A percentile compares a stretch with the other conserved stretches of the same genome.
phyloP scores from a whole-genome alignment of 2,113 vertebrate genomes.

The Hypanus sabinus region DNA sequence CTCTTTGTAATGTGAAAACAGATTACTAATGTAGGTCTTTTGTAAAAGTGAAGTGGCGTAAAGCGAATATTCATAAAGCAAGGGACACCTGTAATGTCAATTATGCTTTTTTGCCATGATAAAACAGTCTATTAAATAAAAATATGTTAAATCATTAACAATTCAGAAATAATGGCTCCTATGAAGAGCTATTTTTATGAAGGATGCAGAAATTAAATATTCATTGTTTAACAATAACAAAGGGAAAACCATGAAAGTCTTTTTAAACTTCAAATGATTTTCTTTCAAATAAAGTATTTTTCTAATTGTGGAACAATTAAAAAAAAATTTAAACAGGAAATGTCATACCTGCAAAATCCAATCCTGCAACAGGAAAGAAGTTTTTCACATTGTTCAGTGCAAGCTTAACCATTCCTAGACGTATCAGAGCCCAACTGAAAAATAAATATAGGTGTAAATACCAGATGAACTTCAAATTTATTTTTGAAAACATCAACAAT shows the following conservation, averaged over 20 bases:
- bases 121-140: background rate
- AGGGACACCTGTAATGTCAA: too few species aligned
- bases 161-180: background rate
- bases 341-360: slow-evolving; percentile 80
- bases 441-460: background rate
- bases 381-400: slow-evolving; percentile 83
- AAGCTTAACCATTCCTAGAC: slow-evolving; percentile 86
- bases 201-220: background rate
- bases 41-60: too few species aligned
- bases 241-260: background rate
- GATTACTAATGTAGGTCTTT: too few species aligned
- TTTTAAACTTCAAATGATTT: background rate
- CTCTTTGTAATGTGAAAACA: too few species aligned
- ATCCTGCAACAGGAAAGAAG: slow-evolving; percentile 87
- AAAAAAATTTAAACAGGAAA: background rate
- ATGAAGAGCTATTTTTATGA: background rate
- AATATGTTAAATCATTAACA: background rate
- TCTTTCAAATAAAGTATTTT: background rate
- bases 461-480: background rate
- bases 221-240: background rate
- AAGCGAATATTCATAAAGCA: too few species aligned
- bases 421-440: slow-evolving; percentile 84
- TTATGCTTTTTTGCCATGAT: too few species aligned
- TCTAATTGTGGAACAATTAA: background rate
- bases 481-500: background rate